phyloP scores from a whole-genome alignment of 1,140 invertebrate genomes.

The Anastrepha obliqua region DNA sequence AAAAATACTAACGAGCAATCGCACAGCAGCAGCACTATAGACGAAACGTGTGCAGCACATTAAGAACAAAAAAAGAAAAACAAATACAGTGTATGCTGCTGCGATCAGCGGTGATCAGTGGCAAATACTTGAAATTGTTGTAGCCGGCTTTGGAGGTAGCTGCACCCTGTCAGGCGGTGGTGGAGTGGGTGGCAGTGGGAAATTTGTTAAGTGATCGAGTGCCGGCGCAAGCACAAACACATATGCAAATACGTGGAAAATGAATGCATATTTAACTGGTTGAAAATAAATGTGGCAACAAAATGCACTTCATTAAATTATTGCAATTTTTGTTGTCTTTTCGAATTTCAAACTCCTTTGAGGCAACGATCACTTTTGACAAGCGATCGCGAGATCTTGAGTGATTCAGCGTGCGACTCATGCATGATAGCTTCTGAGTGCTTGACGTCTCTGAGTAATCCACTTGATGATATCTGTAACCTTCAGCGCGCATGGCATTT shows the following conservation, averaged over 20 bases:
- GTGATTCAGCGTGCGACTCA: background rate
- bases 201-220: conserved; percentile 42
- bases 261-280: conserved; percentile 9
- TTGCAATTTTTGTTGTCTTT: background rate
- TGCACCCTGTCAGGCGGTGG: background rate
- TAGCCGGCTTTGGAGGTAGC: background rate
- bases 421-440: no score
- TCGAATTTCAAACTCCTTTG: background rate
- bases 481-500: background rate
- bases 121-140: background rate
- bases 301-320: conserved; percentile 12
- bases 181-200: conserved; percentile 3
- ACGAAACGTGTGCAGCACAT: conserved; percentile 29
- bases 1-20: background rate
- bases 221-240: background rate
- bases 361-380: background rate
- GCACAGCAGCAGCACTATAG: background rate
- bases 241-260: background rate
- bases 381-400: background rate
- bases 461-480: background rate
- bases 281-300: conserved; percentile 3
- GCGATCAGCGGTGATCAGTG: background rate
- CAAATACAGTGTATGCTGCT: background rate
- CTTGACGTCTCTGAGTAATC: no score
- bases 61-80: background rate